Conservation (phyloP, 1,140 invertebrate species). For the Drosophila littoralis region DNA sequence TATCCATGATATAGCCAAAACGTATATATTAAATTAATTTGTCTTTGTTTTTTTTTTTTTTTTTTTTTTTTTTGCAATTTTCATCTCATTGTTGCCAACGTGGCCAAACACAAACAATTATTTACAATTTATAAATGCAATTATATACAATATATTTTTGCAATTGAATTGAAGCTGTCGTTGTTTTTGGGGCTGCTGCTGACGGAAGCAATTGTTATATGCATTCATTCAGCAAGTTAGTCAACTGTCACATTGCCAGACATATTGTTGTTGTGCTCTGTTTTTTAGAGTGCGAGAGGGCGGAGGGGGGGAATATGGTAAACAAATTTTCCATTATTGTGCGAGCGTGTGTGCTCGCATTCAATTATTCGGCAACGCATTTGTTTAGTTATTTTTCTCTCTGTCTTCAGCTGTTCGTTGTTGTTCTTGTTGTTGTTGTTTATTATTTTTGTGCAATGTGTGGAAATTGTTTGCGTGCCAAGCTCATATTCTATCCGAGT, state of each 20-base stretch:
- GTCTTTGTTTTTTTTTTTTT: background rate
- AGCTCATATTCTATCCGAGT: constrained; percentile 31
- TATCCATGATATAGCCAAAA: constrained; percentile 3
- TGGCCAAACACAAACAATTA: constrained; percentile 47
- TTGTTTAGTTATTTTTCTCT: constrained; percentile 53
- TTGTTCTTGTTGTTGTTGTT: constrained; percentile 37
- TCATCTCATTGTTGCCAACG: constrained; percentile 22
- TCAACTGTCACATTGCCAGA: constrained; percentile 71
- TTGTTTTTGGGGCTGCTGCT: constrained; percentile 32
- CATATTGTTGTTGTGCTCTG: constrained; percentile 39
- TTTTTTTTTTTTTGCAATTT: constrained; percentile 1
- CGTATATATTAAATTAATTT: constrained; percentile 24
- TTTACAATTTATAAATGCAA: constrained; percentile 65
- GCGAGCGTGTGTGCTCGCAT: constrained; percentile 31
- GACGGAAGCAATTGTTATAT: constrained; percentile 52
- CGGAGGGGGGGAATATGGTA: constrained; percentile 51
- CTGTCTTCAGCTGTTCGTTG: constrained; percentile 13
- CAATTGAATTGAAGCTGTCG: constrained; percentile 43
- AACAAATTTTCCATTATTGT: constrained; percentile 69
- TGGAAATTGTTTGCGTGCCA: constrained; percentile 78
- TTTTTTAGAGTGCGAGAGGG: background rate
- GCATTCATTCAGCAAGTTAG: constrained; percentile 70
- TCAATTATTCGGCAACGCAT: constrained; percentile 69
- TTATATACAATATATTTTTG: constrained; percentile 49
- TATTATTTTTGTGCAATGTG: constrained; percentile 80